phyloP scores from a whole-genome alignment of 2,888 invertebrate species.

The Ceriagrion tenellum region DNA sequence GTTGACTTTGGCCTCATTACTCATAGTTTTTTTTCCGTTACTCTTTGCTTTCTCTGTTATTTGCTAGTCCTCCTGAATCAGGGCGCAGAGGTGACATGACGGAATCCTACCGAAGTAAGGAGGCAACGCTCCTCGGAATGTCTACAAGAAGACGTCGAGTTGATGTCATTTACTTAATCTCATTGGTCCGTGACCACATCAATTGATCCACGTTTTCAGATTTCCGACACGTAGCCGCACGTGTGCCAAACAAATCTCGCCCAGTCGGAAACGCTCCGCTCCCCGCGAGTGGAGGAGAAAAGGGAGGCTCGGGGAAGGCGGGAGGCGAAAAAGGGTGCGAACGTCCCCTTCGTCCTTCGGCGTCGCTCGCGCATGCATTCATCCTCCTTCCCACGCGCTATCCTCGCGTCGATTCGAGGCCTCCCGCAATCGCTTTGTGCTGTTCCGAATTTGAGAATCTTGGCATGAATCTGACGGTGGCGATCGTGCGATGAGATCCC shows the following conservation, averaged over 20 bases:
- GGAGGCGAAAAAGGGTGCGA: too few species aligned
- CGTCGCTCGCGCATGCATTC: neutral
- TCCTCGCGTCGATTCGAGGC: too few species aligned
- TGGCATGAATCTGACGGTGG: too few species aligned
- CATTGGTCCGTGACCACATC: neutral
- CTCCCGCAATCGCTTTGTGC: too few species aligned
- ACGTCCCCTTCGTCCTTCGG: neutral
- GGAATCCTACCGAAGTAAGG: neutral
- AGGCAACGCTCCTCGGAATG: neutral
- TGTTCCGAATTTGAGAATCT: too few species aligned
- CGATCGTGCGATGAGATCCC: too few species aligned
- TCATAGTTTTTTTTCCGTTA: too few species aligned
- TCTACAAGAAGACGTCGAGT: neutral
- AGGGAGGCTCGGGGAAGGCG: neutral
- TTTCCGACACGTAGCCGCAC: constrained; percentile 25
- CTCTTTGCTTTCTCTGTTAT: too few species aligned
- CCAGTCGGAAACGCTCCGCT: neutral
- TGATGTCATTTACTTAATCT: constrained; percentile 36
- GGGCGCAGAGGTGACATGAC: too few species aligned
- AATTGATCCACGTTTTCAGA: constrained; percentile 8
- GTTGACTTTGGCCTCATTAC: too few species aligned
- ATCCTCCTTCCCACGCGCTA: too few species aligned
- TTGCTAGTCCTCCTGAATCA: too few species aligned
- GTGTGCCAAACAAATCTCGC: constrained; percentile 15
- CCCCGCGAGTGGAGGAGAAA: neutral